These are phyloP conservation scores for Laothoe populi DNA, from an alignment of 2,888 invertebrate species.

Conservation along the genomic window DNA sequence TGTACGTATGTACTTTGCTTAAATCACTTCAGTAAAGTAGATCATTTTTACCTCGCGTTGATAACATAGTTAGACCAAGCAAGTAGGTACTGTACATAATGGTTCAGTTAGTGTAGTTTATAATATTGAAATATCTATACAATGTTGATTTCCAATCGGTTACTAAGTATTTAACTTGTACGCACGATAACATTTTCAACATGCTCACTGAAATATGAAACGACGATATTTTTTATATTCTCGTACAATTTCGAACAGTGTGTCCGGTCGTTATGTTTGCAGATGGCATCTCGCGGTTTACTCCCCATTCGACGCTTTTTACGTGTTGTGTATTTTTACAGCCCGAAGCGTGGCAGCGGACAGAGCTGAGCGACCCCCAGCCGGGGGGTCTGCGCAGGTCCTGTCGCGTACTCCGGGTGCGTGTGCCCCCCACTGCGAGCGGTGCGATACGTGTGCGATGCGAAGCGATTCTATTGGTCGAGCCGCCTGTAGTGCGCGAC, in stretches of 20 bases:
- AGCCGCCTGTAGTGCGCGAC: conserved; percentile 72
- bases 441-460: conserved; percentile 72
- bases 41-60: no score
- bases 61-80: no score
- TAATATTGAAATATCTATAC: no score
- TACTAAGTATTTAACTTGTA: neutral
- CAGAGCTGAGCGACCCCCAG: conserved; percentile 62
- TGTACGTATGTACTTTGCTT: no score
- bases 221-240: conserved; percentile 9
- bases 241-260: conserved; percentile 3
- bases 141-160: neutral
- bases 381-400: conserved; percentile 72
- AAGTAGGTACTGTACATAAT: no score
- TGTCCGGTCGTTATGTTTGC: conserved; percentile 19
- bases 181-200: neutral
- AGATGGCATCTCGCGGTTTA: conserved; percentile 20
- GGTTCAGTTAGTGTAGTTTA: no score
- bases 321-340: conserved; percentile 40
- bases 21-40: no score
- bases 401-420: conserved; percentile 68
- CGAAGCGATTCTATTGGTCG: conserved; percentile 68
- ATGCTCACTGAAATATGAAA: neutral
- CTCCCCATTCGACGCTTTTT: conserved; percentile 13
- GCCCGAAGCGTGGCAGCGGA: conserved; percentile 76
- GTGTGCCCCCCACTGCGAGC: conserved; percentile 67